Evolutionary conservation across 2,797 vertebrate genomes (phyloP).

Genomic region (Prunella strophiata): DNA sequence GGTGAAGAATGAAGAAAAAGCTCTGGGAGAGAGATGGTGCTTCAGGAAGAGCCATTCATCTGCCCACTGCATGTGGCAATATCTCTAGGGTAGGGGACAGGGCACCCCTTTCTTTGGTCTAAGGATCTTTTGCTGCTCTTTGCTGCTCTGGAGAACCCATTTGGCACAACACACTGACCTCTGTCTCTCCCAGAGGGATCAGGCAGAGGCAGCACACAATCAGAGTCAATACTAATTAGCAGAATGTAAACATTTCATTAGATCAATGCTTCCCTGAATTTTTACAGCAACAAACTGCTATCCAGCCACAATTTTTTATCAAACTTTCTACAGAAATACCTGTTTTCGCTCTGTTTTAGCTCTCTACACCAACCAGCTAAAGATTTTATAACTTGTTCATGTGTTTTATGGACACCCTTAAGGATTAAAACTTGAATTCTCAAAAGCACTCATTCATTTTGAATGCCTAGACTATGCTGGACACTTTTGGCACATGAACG

Average conservation of each 20-base stretch:
- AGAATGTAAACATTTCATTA: slow-evolving; percentile 61
- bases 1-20: neutral
- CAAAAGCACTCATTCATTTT: neutral
- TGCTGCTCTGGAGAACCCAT: neutral
- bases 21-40: neutral
- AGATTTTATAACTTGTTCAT: neutral
- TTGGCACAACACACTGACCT: slow-evolving; percentile 15
- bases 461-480: neutral
- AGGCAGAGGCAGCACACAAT: neutral
- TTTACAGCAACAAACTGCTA: neutral
- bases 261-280: neutral
- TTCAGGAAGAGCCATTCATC: neutral
- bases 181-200: slow-evolving; percentile 29
- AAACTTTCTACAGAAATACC: neutral
- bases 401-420: neutral
- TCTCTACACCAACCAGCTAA: neutral
- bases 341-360: neutral
- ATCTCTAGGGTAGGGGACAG: rapidly evolving
- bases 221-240: slow-evolving; percentile 50
- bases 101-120: neutral
- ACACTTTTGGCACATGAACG: neutral
- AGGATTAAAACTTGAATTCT: neutral
- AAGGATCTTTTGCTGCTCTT: neutral
- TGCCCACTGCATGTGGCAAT: neutral
- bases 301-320: neutral